Evolutionary conservation across 2,888 invertebrate species (phyloP).

Genomic region (Digitonthophagus gazella): DNA sequence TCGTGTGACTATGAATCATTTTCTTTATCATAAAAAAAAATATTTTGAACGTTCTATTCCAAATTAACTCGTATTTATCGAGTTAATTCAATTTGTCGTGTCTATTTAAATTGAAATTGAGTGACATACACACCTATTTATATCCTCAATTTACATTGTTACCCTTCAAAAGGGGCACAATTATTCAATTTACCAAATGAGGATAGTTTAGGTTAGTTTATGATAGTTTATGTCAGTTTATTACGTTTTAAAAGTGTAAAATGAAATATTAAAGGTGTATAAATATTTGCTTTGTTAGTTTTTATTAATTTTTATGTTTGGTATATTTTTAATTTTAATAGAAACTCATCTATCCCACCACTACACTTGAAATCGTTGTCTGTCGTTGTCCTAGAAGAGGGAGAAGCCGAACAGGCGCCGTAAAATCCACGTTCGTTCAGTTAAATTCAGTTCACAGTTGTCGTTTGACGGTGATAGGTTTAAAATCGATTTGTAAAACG

Average conservation of each 20-base stretch:
- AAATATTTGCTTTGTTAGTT: too few relatives aligned
- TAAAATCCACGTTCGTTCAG: too few relatives aligned
- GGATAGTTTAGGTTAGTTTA: too few relatives aligned
- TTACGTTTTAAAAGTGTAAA: too few relatives aligned
- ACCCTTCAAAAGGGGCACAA: slow-evolving; percentile 32
- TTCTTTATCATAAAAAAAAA: not conserved
- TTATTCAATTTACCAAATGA: slow-evolving; percentile 35
- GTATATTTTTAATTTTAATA: not conserved
- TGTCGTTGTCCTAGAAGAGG: not conserved
- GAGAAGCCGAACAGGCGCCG: not conserved
- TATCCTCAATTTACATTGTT: slow-evolving; percentile 38
- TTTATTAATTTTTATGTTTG: too few relatives aligned
- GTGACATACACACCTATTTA: slow-evolving; percentile 23
- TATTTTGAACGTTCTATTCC: slow-evolving; percentile 3
- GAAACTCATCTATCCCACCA: not conserved
- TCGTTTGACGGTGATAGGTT: not conserved
- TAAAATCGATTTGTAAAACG: too few relatives aligned
- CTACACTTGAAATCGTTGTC: not conserved
- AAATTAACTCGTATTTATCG: not conserved
- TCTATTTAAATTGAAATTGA: slow-evolving; percentile 18
- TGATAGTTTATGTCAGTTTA: too few relatives aligned
- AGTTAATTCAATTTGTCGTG: slow-evolving; percentile 10
- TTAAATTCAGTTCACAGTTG: not conserved
- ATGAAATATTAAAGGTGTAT: too few relatives aligned
- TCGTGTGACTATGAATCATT: not conserved